phyloP scores from a whole-genome alignment of 35 echinoderm and acorn worm species.

The Ophioderma brevispina region DNA sequence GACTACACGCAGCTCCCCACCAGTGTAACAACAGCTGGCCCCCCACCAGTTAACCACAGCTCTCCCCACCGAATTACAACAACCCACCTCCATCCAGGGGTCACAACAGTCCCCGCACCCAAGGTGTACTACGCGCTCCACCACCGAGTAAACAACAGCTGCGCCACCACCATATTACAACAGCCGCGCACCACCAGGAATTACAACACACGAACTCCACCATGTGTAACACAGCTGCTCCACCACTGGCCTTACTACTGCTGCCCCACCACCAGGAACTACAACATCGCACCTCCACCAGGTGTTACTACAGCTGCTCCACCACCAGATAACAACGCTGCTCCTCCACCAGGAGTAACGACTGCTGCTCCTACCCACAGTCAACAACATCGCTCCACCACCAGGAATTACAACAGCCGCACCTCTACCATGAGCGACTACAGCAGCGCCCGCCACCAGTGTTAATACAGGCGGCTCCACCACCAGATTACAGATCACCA shows the following conservation, averaged over 20 bases:
- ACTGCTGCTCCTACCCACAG: too few species aligned
- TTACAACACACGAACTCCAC: background rate
- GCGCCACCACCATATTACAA: background rate
- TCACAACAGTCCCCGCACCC: background rate
- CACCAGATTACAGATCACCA: too few species aligned
- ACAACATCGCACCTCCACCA: background rate
- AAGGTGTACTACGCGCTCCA: too few species aligned
- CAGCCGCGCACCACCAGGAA: too few species aligned
- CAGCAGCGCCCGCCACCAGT: too few species aligned
- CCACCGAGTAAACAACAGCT: background rate
- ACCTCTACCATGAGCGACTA: too few species aligned
- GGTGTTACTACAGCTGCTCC: background rate
- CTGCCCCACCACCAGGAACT: background rate
- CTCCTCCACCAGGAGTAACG: too few species aligned
- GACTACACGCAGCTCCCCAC: too few species aligned
- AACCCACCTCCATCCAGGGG: background rate
- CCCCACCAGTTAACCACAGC: background rate
- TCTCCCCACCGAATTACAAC: background rate
- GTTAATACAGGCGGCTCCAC: too few species aligned
- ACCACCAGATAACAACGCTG: background rate
- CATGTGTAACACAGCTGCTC: background rate
- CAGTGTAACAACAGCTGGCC: background rate
- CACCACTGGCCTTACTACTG: background rate
- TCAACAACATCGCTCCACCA: too few species aligned
- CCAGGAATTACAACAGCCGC: too few species aligned